Evolutionary conservation across 2,797 vertebrate genomes (phyloP).

Genomic region (Galaxias olidus): DNA sequence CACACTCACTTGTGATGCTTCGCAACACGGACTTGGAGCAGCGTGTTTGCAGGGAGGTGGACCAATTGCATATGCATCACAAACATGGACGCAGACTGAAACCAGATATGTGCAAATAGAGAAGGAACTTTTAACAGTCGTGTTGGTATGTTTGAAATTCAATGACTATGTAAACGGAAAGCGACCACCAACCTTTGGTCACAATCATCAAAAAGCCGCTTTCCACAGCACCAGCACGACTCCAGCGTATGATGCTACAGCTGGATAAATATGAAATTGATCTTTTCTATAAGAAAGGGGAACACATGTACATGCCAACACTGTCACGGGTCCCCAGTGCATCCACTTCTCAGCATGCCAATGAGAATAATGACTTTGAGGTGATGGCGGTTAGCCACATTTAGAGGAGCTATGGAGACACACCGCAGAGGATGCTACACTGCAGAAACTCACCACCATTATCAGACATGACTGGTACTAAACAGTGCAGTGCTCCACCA

Average conservation of each 20-base stretch:
- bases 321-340: background rate
- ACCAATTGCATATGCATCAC: slow-evolving; percentile 1
- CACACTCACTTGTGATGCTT: background rate
- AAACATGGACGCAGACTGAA: slow-evolving; percentile 13
- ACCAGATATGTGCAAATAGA: slow-evolving; percentile 23
- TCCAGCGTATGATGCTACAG: slow-evolving; percentile 25
- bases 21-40: background rate
- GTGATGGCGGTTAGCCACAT: slow-evolving; percentile 25
- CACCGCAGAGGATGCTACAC: slow-evolving; percentile 4
- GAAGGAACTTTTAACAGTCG: slow-evolving; percentile 10
- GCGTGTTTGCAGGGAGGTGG: background rate
- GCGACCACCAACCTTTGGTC: slow-evolving; percentile 31
- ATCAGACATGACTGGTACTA: slow-evolving; percentile 10
- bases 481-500: background rate
- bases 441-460: slow-evolving; percentile 5
- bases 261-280: slow-evolving; percentile 25
- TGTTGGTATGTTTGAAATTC: slow-evolving; percentile 19
- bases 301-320: slow-evolving; percentile 6
- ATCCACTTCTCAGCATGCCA: background rate
- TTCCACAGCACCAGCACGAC: background rate
- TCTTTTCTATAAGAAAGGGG: slow-evolving; percentile 1
- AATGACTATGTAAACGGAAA: slow-evolving; percentile 25
- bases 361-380: slow-evolving; percentile 20
- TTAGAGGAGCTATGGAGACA: slow-evolving; percentile 21
- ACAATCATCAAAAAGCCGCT: slow-evolving; percentile 29